Evolutionary conservation across 2,113 vertebrate species (phyloP).

Genomic region (Poeciliopsis turrubarensis): DNA sequence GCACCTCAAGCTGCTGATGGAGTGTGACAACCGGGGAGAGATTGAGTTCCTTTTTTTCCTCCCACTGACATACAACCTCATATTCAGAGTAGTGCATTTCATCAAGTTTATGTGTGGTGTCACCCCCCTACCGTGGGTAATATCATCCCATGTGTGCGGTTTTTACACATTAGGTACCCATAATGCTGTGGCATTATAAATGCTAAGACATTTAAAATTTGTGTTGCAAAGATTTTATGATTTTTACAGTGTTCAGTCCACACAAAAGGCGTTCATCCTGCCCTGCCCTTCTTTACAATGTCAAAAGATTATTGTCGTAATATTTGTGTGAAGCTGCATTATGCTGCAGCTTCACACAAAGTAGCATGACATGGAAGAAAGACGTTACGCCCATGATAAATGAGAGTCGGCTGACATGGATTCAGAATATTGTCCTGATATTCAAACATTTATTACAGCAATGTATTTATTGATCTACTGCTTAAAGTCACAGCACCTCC

Average conservation of each 20-base stretch:
- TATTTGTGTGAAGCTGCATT: no score
- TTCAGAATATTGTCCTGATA: no score
- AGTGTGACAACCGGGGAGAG: conserved; percentile 55
- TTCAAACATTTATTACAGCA: no score
- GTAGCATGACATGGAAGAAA: no score
- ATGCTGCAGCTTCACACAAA: no score
- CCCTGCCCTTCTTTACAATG: no score
- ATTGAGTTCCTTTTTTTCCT: conserved; percentile 16
- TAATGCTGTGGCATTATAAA: conserved; percentile 17
- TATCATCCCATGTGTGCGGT: conserved; percentile 24
- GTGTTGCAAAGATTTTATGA: conserved; percentile 7
- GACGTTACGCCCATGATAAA: no score
- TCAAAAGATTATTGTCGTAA: no score
- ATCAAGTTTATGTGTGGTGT: conserved; percentile 48
- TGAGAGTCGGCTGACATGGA: no score
- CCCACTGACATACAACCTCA: conserved; percentile 42
- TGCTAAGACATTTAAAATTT: conserved; percentile 1
- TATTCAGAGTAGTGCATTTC: conserved; percentile 43
- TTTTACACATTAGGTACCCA: conserved; percentile 40
- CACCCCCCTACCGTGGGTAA: conserved; percentile 25
- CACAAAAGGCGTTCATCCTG: no score
- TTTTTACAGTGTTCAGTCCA: background rate
- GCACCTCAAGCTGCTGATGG: conserved; percentile 44
- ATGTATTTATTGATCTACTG: no score
- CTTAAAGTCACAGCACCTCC: no score